phyloP scores from a whole-genome alignment of 1,140 invertebrate genomes.

The Ceratosolen fusciceps region DNA sequence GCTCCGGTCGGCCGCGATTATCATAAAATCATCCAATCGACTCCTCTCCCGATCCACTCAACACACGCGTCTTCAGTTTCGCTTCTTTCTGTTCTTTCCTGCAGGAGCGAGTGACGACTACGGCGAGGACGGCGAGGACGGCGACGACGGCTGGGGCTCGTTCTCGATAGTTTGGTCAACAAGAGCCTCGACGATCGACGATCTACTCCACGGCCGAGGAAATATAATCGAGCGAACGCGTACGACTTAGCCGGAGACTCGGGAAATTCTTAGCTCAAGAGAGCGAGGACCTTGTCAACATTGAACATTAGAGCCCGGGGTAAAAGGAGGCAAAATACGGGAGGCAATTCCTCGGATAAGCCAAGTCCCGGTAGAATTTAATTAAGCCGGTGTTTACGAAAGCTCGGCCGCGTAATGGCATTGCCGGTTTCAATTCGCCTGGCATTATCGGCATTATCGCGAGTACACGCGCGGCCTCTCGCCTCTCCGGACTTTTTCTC shows the following conservation, averaged over 20 bases:
- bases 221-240: too few species aligned
- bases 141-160: too few species aligned
- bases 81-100: too few species aligned
- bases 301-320: too few species aligned
- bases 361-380: slow-evolving; percentile 17
- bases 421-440: slow-evolving; percentile 15
- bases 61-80: too few species aligned
- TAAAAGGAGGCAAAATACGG: slow-evolving; percentile 10
- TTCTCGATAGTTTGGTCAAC: too few species aligned
- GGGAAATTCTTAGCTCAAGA: not conserved
- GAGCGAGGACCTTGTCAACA: slow-evolving; percentile 23
- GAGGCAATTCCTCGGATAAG: slow-evolving; percentile 25
- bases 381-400: slow-evolving; percentile 38
- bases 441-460: slow-evolving; percentile 38
- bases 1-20: too few species aligned
- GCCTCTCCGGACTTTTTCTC: slow-evolving; percentile 23
- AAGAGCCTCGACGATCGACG: not conserved
- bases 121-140: too few species aligned
- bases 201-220: not conserved
- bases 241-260: not conserved
- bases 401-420: not conserved
- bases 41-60: too few species aligned
- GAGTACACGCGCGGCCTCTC: slow-evolving; percentile 2
- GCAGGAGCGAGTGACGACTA: too few species aligned
- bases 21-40: too few species aligned